Base-by-base conservation (phyloP, 2,113 vertebrate species). In the Sclerurus mexicanus region DNA sequence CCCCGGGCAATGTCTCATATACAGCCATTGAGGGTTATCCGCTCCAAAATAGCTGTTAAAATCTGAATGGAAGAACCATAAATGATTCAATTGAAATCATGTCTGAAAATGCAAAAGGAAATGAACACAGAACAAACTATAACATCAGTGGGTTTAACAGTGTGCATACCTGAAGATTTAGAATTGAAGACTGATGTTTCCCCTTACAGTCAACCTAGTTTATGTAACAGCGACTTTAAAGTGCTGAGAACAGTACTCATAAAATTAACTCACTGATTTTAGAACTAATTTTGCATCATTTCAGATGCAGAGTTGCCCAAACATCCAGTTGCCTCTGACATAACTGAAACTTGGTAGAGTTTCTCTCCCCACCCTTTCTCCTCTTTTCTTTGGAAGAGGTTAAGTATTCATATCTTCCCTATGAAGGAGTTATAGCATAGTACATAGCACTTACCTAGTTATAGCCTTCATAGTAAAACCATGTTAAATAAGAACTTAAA, bases 21-120 rank as follows among this genome's bases (percentile, higher is more conserved):
- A 96, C 92, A 96, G 95, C 91, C 95, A 96, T 95, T 95, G 96
- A 96, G 93, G 90, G 94, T 97, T 96, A 90, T 96, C 89, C 90
- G 80, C 94, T 97, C 91, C 94, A 96, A 96, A 97, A 97, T 94
- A 94, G 91, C 91, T 96, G 47, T 92, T 96, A 95, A 78, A 95
- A 95, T 96, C 96, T 96, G 94, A 97, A 97, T 96, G 93, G 91
- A 96, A 97, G 93, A 92, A 95, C 79, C 96, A 97, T 95, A 97
- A 93, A 96, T 96, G 94, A 96, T 95, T 96, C 91, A 96, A 91
- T 95, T 96, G 96, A 94, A 96, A 96, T 92, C 17, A 95, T 27
- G 89, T 80, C 88, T 85, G 96, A 92, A 96, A 96, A 96, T 75
- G 62, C 59, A 96, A 91, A 82, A 95, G 69, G 62, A 94, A 93